phyloP scores from a whole-genome alignment of 2,797 vertebrate species.

The Sebastes itinus region DNA sequence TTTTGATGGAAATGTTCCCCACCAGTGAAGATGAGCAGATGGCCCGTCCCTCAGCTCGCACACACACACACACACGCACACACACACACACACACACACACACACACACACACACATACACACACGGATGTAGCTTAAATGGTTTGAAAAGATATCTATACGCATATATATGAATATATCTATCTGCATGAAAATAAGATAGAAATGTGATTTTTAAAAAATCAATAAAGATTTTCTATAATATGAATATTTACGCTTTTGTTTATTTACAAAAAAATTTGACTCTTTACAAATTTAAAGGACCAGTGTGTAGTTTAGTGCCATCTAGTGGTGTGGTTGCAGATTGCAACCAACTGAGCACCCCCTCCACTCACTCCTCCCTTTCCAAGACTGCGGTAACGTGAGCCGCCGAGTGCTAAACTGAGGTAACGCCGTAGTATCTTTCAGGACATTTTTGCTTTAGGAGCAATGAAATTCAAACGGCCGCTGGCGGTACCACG shows the following conservation, averaged over 20 bases:
- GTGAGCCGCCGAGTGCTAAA: too few relatives aligned
- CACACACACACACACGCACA: neutral
- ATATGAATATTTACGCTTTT: neutral
- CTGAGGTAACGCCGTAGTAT: too few relatives aligned
- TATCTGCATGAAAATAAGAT: neutral
- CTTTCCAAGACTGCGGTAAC: too few relatives aligned
- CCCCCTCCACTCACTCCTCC: too few relatives aligned
- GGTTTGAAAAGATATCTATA: constrained; percentile 1
- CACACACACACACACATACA: neutral
- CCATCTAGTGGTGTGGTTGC: neutral
- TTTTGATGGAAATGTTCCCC: constrained; percentile 68
- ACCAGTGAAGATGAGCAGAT: constrained; percentile 75
- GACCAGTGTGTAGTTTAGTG: too few relatives aligned
- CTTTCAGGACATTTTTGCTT: too few relatives aligned
- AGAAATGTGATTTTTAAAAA: neutral
- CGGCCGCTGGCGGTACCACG: too few relatives aligned
- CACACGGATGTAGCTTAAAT: constrained; percentile 2
- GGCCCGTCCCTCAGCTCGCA: constrained; percentile 49
- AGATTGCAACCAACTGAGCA: neutral
- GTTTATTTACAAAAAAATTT: too few relatives aligned
- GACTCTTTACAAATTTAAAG: too few relatives aligned
- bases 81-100: too few relatives aligned
- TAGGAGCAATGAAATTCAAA: too few relatives aligned
- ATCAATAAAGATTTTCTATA: neutral
- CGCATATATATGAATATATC: constrained; percentile 17